Conservation (phyloP, 1,140 invertebrate species). For the Drosophila repleta region DNA sequence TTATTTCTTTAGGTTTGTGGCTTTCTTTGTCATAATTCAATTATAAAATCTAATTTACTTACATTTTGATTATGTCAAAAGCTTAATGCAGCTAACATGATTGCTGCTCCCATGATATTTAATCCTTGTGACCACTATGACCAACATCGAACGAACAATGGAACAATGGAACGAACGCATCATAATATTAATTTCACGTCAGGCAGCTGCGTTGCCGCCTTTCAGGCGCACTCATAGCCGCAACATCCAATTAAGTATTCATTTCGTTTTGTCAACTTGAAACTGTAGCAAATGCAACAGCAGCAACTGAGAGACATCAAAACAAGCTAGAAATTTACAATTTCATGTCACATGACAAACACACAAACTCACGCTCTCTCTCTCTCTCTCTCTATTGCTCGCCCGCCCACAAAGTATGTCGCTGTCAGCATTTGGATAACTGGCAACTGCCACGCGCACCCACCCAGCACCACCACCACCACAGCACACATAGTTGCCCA, state of each 20-base stretch:
- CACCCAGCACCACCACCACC: no score
- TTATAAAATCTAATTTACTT: background rate
- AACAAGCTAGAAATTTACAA: constrained; percentile 68
- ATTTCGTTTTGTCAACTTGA: constrained; percentile 75
- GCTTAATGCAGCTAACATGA: background rate
- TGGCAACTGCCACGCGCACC: constrained; percentile 30
- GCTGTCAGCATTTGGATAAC: constrained; percentile 57
- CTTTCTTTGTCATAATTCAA: background rate
- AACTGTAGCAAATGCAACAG: constrained; percentile 50
- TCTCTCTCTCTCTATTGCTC: constrained; percentile 17
- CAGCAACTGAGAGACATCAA: constrained; percentile 21
- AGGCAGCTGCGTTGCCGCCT: constrained; percentile 37
- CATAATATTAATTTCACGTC: constrained; percentile 13
- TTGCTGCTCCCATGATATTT: background rate
- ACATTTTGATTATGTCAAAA: background rate
- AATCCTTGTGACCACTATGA: background rate
- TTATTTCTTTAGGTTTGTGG: no score
- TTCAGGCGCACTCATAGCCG: constrained; percentile 64
- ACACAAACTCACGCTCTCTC: constrained; percentile 24
- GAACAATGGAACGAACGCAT: background rate
- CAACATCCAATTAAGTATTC: constrained; percentile 78
- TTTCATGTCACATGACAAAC: constrained; percentile 60
- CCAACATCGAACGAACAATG: constrained; percentile 2
- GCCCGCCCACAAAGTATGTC: constrained; percentile 42
- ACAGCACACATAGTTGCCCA: constrained; percentile 21